Evolutionary conservation across 2,113 vertebrate genomes (phyloP).

Genomic region (Lanius ludovicianus): DNA sequence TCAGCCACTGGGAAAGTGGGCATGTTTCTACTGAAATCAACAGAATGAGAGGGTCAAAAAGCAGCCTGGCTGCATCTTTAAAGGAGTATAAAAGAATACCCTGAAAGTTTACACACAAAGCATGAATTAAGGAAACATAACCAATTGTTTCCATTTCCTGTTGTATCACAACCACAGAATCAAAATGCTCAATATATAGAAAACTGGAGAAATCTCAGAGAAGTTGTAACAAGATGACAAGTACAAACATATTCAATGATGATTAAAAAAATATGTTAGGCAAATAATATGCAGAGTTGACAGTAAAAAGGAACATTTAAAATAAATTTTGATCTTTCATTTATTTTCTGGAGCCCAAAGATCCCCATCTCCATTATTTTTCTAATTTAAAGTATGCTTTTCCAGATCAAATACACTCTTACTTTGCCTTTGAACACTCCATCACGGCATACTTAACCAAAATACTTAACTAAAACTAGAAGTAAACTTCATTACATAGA

Average conservation of each 20-base stretch:
- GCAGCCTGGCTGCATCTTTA: background rate
- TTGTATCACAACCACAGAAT: background rate
- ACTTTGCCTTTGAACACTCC: background rate
- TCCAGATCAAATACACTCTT: background rate
- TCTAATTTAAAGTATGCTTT: background rate
- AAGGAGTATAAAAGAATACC: background rate
- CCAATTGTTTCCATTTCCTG: background rate
- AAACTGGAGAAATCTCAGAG: background rate
- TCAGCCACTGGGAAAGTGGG: background rate
- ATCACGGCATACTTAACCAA: background rate
- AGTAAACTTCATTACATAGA: background rate
- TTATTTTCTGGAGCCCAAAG: background rate
- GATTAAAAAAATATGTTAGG: background rate
- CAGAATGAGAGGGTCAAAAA: background rate
- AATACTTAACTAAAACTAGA: background rate
- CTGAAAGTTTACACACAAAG: background rate
- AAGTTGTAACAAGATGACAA: background rate
- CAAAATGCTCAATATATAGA: background rate
- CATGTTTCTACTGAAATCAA: background rate
- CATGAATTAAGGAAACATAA: background rate
- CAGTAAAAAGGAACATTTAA: background rate
- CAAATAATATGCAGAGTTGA: background rate
- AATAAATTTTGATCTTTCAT: background rate
- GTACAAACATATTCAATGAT: background rate
- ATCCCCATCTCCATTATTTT: background rate